Conservation (phyloP, 2,797 vertebrate species). For the Rhincodon typus region DNA sequence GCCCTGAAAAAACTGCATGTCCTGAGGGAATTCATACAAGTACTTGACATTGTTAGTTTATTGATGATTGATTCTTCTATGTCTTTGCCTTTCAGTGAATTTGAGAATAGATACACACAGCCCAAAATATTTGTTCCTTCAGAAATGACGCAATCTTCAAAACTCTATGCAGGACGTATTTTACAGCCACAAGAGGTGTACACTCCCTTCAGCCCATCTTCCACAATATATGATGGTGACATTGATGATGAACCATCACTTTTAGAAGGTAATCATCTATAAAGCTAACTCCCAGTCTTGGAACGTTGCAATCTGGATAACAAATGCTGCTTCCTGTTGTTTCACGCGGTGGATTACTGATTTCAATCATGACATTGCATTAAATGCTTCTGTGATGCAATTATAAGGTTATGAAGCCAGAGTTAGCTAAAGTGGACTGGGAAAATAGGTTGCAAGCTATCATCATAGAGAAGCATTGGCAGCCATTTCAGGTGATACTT, state of each 20-base stretch:
- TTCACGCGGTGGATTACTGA: background rate
- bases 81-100: background rate
- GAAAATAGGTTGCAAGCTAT: too few relatives aligned
- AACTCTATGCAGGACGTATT: constrained; percentile 48
- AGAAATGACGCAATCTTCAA: constrained; percentile 43
- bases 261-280: constrained; percentile 58
- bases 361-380: background rate
- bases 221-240: background rate
- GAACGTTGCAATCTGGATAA: background rate
- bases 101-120: background rate
- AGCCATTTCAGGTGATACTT: too few relatives aligned
- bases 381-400: background rate
- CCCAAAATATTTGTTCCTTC: constrained; percentile 39
- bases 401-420: too few relatives aligned
- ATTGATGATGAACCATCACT: constrained; percentile 64
- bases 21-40: background rate
- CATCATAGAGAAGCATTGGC: too few relatives aligned
- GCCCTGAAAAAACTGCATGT: background rate
- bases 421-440: too few relatives aligned
- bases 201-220: background rate
- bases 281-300: background rate
- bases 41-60: background rate
- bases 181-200: constrained; percentile 52
- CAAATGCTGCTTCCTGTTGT: too few relatives aligned
- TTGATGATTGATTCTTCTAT: background rate